Base-by-base conservation (phyloP, 1,140 invertebrate genomes). In the Drosophila miranda region DNA sequence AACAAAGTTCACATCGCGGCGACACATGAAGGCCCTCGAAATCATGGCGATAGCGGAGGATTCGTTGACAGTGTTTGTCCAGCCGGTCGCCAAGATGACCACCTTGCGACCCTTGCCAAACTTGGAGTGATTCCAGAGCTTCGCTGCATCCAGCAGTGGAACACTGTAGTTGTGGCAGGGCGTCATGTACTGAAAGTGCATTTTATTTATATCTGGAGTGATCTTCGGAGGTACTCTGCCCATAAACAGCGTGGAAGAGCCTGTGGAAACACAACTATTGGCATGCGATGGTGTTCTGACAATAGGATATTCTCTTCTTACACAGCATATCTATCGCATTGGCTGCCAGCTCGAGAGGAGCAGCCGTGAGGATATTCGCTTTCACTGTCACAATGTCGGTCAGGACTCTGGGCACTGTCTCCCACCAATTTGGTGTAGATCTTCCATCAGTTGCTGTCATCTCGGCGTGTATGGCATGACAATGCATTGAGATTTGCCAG, bases 161-260 rank as follows among this genome's bases (percentile, higher is more conserved):
- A 89, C 78, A 61, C 69, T 84, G 8, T 78, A 77, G 56, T 89
- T 89, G 7, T 83, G 44, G 21, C 84, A 84, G 0, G 80, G 75
- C 6, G 87, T 89, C 78, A 87, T 88, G 6, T 88, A 88, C 42
- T 88, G 84, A 43, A 90, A 87, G 41, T 87, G 60, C 66, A 89
- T 89, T 63, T 80, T 77, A 4, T 41, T 64, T 11, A 89, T 83
- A 48, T 89, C 69, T n/a, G 87, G 87, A 21, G 77, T 60, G 43
- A 90, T 71, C 28, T 83, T 66, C 4, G 68, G 43, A 0, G 83
- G 76, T 6, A 83, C 73, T 21, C 44, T 43, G 7, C 54, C 66
- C 6, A 76, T 45, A 51, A 82, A 68, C 8, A 87, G 34, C 0
- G 82, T 78, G 4, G 82, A 88, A 13, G 82, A 78, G 38, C 82